Percentiles rank a stretch among this genome's conserved stretches.
Conservation (phyloP, 2,888 invertebrate species). For the Metacarcinus magister region DNA sequence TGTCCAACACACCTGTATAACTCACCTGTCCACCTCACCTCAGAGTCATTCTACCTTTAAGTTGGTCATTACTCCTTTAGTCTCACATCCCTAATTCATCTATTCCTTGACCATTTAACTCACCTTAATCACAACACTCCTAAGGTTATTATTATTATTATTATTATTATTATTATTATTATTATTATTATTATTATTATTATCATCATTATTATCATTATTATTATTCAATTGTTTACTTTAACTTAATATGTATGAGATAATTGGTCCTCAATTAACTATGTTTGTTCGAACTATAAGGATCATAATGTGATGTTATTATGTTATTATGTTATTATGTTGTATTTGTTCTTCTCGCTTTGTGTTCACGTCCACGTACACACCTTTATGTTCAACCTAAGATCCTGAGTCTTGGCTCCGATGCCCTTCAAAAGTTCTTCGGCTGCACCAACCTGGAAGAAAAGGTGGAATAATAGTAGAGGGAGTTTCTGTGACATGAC, state of each 20-base stretch:
- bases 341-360: not conserved
- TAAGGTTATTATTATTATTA: not conserved
- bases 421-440: not conserved
- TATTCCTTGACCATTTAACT: too few species aligned
- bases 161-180: conserved; percentile 34
- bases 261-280: too few species aligned
- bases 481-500: too few species aligned
- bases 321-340: too few species aligned
- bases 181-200: not conserved
- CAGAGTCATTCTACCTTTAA: too few species aligned
- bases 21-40: not conserved
- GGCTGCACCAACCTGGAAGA: not conserved
- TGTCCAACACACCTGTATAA: not conserved
- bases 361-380: not conserved
- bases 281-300: not conserved
- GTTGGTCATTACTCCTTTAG: not conserved
- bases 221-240: too few species aligned
- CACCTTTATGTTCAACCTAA: not conserved
- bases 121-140: not conserved
- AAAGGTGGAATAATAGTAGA: too few species aligned
- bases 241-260: too few species aligned
- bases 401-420: not conserved
- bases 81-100: not conserved
- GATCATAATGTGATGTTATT: not conserved
- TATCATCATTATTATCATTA: not conserved